Evolutionary conservation across 2,797 vertebrate species (phyloP).

Genomic region (Intellagama lesueurii): DNA sequence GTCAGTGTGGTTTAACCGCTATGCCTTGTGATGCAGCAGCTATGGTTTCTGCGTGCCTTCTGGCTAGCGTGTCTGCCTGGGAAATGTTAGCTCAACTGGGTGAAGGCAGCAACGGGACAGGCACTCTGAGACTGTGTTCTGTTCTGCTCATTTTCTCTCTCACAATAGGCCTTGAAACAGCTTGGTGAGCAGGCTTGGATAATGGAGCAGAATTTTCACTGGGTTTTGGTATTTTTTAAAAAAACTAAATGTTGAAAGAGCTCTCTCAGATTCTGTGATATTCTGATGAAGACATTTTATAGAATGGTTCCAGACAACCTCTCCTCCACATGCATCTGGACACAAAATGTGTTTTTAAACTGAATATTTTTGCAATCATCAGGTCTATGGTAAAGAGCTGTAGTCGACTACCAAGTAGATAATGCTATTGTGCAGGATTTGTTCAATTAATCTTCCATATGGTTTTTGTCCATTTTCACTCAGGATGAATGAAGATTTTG

Average conservation of each 20-base stretch:
- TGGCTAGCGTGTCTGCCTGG: not conserved
- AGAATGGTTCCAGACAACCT: not conserved
- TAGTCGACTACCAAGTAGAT: no score
- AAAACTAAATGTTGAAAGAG: not conserved
- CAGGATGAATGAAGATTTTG: not conserved
- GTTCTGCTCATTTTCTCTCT: not conserved
- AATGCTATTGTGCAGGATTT: not conserved
- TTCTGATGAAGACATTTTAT: not conserved
- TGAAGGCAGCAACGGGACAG: not conserved
- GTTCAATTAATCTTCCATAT: not conserved
- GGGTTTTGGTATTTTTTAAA: no score
- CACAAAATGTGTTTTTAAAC: not conserved
- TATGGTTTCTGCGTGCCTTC: not conserved
- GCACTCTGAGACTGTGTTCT: not conserved
- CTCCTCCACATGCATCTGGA: not conserved
- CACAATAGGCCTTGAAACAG: not conserved
- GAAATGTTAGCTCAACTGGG: not conserved
- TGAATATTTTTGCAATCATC: not conserved
- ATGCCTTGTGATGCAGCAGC: slow-evolving; percentile 6
- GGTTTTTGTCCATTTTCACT: not conserved
- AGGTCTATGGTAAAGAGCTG: no score
- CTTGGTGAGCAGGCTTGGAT: not conserved
- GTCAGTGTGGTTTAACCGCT: slow-evolving; percentile 4
- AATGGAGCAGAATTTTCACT: no score
- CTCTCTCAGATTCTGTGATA: not conserved